Evolutionary conservation across 2,888 invertebrate genomes (phyloP), one percentile per base, ranked within the genome.

Genomic region (Oxyteleia sp.): DNA sequence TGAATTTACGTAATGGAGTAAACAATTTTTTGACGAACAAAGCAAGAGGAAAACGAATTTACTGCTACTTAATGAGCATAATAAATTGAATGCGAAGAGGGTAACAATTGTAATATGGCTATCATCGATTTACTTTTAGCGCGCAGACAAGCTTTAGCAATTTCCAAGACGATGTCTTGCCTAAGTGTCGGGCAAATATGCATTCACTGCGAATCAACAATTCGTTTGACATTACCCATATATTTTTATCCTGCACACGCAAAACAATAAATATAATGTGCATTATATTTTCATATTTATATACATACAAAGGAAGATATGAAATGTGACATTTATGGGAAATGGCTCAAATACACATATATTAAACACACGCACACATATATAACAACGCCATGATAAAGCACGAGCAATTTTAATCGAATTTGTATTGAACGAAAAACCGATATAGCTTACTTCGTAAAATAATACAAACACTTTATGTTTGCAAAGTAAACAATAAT

Each of bases 131-230:
- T 64, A 63, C 41, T 55, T 75, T 63, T 38, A 53, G n/a, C n/a
- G 49, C 63, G 66, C 23, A 49, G 59, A 71, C 71, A 38, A 41
- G 59, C 63, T 63, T 49, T 57, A 64, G 45, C 57, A 83, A 74
- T 83, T 83, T 74, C 63, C 74, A 78, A 83, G 82, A 79, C 43
- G 74, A 53, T 66, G 64, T 51, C 47, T 64, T 72, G 59, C 53
- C 53, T 41, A 43, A 83, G 82, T 74, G 83, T 59, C 57, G 57
- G 51, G 74, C 69, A 83, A 83, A 83, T 79, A 79, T 53, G 55
- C 83, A 69, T 74, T 66, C 45, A 23, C 51, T 69, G 47, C 57
- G 78, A 55, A 83, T 79, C 74, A 74, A 79, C 74, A 74, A 74
- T 78, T 63, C 57, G 47, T 78, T 68, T 41, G 63, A 74, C 51